phyloP scores from a whole-genome alignment of 2,888 invertebrate genomes.

The Lucinisca nassula region DNA sequence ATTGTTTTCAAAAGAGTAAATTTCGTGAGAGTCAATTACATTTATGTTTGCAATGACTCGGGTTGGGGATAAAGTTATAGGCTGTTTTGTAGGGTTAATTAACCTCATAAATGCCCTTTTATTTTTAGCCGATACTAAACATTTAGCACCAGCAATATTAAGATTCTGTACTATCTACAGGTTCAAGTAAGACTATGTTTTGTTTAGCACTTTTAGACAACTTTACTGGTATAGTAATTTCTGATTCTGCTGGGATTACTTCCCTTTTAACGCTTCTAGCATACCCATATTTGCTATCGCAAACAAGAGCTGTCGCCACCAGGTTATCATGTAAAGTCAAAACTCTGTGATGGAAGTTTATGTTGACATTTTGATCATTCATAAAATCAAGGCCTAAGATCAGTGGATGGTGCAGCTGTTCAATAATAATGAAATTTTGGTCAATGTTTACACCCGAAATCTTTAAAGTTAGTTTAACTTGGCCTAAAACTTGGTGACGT shows the following conservation, averaged over 20 bases:
- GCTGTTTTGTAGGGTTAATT: conserved; percentile 22
- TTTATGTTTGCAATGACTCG: too few species aligned
- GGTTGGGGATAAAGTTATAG: too few species aligned
- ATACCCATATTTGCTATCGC: conserved; percentile 36
- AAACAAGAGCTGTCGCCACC: conserved; percentile 1
- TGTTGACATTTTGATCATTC: conserved; percentile 37
- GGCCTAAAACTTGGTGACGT: conserved; percentile 26
- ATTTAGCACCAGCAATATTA: conserved; percentile 28
- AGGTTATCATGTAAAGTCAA: conserved; percentile 13
- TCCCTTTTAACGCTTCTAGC: conserved; percentile 8
- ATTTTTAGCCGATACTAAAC: conserved; percentile 13
- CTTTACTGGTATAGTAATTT: conserved; percentile 34
- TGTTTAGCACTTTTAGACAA: background rate
- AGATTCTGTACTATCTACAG: background rate
- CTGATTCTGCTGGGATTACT: conserved; percentile 21
- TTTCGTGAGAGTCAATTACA: background rate
- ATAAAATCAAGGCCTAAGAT: conserved; percentile 67
- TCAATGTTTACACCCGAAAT: conserved; percentile 15
- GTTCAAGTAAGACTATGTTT: conserved; percentile 31
- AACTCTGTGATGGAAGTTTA: conserved; percentile 35
- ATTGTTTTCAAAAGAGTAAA: background rate
- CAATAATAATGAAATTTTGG: conserved; percentile 30
- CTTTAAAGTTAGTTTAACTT: conserved; percentile 3
- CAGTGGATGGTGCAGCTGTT: conserved; percentile 44
- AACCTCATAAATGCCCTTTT: conserved; percentile 25